Conservation (phyloP, 2,797 vertebrate genomes). For the Lindbergichthys nudifrons region DNA sequence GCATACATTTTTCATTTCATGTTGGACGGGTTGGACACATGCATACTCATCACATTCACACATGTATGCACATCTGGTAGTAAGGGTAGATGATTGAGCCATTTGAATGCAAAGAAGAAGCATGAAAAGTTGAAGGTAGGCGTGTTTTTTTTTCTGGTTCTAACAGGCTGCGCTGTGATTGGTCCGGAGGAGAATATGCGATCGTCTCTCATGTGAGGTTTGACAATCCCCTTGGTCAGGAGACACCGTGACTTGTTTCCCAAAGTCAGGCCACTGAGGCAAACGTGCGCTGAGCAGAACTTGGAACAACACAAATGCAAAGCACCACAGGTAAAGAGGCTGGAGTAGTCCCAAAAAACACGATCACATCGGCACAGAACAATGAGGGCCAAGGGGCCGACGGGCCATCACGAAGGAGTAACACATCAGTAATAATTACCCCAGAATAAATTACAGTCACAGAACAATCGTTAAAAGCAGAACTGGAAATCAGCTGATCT, state of each 20-base stretch:
- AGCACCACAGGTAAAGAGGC: constrained; percentile 75
- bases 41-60: constrained; percentile 52
- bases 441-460: constrained; percentile 87
- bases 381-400: constrained; percentile 23
- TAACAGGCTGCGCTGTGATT: constrained; percentile 55
- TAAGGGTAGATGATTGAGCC: constrained; percentile 35
- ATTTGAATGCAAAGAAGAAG: constrained; percentile 42
- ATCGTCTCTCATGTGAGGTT: constrained; percentile 40
- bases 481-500: constrained; percentile 74
- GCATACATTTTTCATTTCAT: constrained; percentile 23
- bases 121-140: constrained; percentile 43
- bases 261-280: constrained; percentile 59
- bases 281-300: constrained; percentile 61
- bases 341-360: constrained; percentile 55
- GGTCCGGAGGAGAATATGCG: constrained; percentile 18
- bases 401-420: constrained; percentile 62
- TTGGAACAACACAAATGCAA: constrained; percentile 59
- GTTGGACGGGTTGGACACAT: constrained; percentile 22
- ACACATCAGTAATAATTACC: constrained; percentile 77
- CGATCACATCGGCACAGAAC: constrained; percentile 71
- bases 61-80: constrained; percentile 54
- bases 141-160: constrained; percentile 30
- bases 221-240: constrained; percentile 59
- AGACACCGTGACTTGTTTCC: constrained; percentile 45
- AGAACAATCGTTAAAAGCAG: constrained; percentile 82